These are phyloP conservation scores for Salvelinus alpinus DNA, from an alignment of 2,113 vertebrate species.

Conservation along the genomic window DNA sequence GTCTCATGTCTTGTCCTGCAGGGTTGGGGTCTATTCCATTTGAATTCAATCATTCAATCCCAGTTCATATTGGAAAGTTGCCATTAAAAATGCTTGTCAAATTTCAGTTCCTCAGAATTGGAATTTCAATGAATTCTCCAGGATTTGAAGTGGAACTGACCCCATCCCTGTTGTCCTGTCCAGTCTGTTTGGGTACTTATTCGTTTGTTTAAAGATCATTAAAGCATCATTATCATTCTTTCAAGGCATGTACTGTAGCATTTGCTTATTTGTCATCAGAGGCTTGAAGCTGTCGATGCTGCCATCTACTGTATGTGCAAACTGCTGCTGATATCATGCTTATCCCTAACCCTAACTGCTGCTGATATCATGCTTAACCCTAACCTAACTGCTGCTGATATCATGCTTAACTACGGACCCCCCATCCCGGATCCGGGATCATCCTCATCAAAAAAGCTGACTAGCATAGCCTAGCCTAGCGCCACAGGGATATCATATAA, in stretches of 20 bases:
- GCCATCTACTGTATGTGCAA: too few species aligned
- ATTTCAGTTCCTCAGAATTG: neutral
- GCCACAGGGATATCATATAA: too few species aligned
- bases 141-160: constrained; percentile 34
- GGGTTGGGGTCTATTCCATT: constrained; percentile 47
- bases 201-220: constrained; percentile 53
- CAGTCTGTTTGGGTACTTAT: constrained; percentile 42
- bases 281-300: too few species aligned
- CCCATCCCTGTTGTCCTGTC: constrained; percentile 41
- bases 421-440: too few species aligned
- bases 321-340: constrained; percentile 1
- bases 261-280: constrained; percentile 22
- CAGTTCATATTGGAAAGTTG: neutral
- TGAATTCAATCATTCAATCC: neutral
- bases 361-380: too few species aligned
- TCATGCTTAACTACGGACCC: too few species aligned
- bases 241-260: constrained; percentile 47
- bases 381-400: too few species aligned
- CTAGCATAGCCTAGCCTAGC: too few species aligned
- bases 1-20: constrained; percentile 5
- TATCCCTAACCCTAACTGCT: neutral
- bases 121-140: neutral
- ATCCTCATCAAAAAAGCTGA: too few species aligned
- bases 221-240: constrained; percentile 38
- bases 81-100: too few species aligned